A percentile compares a stretch with the other conserved stretches of the same genome.
phyloP scores from a whole-genome alignment of 2,113 vertebrate species.

The Triplophysa dalaica region DNA sequence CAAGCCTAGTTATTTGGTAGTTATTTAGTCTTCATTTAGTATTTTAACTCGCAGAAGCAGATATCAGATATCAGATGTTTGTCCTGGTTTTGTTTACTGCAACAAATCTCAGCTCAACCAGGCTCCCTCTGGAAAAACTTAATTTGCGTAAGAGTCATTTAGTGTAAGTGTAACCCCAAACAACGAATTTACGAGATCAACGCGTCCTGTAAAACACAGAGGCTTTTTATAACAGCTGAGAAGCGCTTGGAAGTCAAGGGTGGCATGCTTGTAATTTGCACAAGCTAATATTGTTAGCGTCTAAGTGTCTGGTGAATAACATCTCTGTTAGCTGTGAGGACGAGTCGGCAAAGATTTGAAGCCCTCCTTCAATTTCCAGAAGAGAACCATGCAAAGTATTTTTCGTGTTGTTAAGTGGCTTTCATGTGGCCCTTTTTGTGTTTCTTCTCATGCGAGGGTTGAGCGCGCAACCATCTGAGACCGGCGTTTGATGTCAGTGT shows the following conservation, averaged over 20 bases:
- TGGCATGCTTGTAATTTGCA: slow-evolving; percentile 39
- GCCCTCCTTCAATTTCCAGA: slow-evolving; percentile 20
- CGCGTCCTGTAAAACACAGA: slow-evolving; percentile 35
- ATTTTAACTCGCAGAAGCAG: neutral
- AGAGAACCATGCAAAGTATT: neutral
- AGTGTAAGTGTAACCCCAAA: slow-evolving; percentile 38
- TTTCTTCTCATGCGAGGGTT: neutral
- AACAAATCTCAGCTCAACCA: neutral
- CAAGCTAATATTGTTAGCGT: slow-evolving; percentile 47
- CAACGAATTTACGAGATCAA: slow-evolving; percentile 53
- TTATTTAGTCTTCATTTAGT: no score
- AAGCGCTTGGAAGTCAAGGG: slow-evolving; percentile 19
- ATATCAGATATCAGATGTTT: neutral
- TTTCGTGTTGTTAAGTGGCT: neutral
- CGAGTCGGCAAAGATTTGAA: slow-evolving; percentile 34
- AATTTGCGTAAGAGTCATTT: neutral
- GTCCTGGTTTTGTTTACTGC: neutral
- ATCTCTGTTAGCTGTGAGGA: slow-evolving; percentile 7
- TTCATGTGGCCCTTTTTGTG: slow-evolving; percentile 17
- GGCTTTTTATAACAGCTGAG: neutral
- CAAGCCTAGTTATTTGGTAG: no score
- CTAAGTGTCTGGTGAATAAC: slow-evolving; percentile 44
- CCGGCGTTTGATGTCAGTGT: slow-evolving; percentile 30
- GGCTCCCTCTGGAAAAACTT: neutral
- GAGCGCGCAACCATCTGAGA: neutral